These are phyloP conservation scores for Bovichtus variegatus DNA, from an alignment of 2,797 vertebrate genomes.

Conservation along the genomic window DNA sequence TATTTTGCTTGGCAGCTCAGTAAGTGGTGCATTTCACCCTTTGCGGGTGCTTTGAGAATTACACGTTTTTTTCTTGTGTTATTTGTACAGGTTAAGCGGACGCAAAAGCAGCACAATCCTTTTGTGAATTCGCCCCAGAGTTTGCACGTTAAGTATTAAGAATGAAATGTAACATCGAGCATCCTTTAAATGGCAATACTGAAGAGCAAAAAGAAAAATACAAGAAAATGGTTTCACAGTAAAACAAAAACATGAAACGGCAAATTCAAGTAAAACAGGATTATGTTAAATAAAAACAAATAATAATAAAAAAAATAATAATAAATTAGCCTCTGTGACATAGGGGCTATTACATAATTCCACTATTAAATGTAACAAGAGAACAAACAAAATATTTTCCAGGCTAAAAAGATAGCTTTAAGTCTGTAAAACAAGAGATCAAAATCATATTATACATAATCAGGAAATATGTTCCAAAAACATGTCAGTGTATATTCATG, in stretches of 20 bases:
- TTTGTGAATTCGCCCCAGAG: not conserved
- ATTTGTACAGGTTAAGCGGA: too few relatives aligned
- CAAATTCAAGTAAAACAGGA: slow-evolving; percentile 90
- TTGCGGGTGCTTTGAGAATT: too few relatives aligned
- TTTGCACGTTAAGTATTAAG: slow-evolving; percentile 43
- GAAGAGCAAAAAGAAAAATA: slow-evolving; percentile 41
- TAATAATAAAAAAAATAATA: slow-evolving; percentile 58
- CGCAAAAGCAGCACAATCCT: too few relatives aligned
- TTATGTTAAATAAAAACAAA: slow-evolving; percentile 76
- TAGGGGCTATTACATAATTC: slow-evolving; percentile 48
- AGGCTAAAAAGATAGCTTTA: slow-evolving; percentile 50
- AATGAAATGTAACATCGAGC: slow-evolving; percentile 31
- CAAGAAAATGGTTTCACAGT: slow-evolving; percentile 72
- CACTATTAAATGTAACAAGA: slow-evolving; percentile 52
- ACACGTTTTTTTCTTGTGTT: too few relatives aligned
- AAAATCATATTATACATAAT: slow-evolving; percentile 58
- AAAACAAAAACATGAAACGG: slow-evolving; percentile 65
- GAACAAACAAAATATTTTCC: slow-evolving; percentile 46
- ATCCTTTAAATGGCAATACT: slow-evolving; percentile 60
- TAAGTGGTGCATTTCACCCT: too few relatives aligned
- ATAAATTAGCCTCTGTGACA: slow-evolving; percentile 35
- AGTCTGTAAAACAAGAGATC: slow-evolving; percentile 60
- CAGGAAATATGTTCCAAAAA: slow-evolving; percentile 51
- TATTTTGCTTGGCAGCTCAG: too few relatives aligned
- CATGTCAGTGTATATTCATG: slow-evolving; percentile 73